Percentiles rank a stretch among this genome's conserved stretches.
Conservation (phyloP, 1,140 invertebrate species). For the Drosophila takahashii region DNA sequence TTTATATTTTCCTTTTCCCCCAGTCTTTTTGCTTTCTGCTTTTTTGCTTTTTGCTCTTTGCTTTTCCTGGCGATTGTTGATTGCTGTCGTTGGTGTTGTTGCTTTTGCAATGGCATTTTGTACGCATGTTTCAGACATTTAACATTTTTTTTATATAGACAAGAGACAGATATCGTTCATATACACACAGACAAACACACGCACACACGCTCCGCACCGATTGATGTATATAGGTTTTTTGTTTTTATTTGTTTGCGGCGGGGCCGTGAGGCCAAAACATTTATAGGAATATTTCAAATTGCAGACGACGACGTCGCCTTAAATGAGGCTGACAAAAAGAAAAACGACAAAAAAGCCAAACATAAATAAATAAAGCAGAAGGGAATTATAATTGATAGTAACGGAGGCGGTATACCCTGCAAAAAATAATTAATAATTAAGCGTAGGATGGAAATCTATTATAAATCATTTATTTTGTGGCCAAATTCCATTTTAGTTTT, state of each 20-base stretch:
- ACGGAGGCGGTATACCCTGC: conserved; percentile 14
- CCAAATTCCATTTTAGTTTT: too few species aligned
- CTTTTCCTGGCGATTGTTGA: conserved; percentile 57
- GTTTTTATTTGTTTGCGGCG: conserved; percentile 43
- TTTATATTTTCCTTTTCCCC: conserved; percentile 33
- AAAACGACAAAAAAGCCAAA: conserved; percentile 43
- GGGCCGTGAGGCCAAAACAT: conserved; percentile 72
- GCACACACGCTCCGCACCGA: not conserved
- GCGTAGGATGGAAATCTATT: too few species aligned
- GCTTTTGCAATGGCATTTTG: conserved; percentile 16
- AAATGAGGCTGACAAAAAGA: conserved; percentile 55
- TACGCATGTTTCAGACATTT: conserved; percentile 7
- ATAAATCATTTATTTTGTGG: too few species aligned
- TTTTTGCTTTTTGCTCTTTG: conserved; percentile 14
- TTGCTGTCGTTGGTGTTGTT: conserved; percentile 52
- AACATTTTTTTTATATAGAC: conserved; percentile 54
- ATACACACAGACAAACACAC: conserved; percentile 33
- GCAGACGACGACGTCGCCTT: conserved; percentile 60
- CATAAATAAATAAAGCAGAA: conserved; percentile 46
- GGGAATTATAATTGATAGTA: conserved; percentile 7
- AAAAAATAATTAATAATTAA: not conserved
- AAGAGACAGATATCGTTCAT: conserved; percentile 72
- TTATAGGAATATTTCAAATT: conserved; percentile 74
- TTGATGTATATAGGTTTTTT: conserved; percentile 7
- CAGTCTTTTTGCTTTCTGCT: not conserved